Evolutionary conservation across 2,113 vertebrate species (phyloP).

Genomic region (Leptodactylus fuscus): DNA sequence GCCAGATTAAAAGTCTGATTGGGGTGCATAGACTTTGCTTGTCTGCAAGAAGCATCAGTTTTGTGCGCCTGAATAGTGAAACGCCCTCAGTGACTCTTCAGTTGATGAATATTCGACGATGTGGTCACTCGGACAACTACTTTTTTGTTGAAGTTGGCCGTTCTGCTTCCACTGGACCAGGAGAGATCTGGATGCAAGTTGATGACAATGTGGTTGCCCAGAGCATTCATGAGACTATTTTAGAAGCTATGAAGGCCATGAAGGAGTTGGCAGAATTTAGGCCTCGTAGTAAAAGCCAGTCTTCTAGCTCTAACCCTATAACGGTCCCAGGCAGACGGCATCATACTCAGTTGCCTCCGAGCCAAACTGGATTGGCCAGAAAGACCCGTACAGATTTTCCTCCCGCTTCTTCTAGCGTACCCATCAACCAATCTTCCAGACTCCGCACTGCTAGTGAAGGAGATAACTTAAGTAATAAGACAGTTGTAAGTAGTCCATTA

Average conservation of each 20-base stretch:
- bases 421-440: slow-evolving; percentile 72
- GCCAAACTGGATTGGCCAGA: slow-evolving; percentile 89
- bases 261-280: slow-evolving; percentile 96
- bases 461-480: slow-evolving; percentile 80
- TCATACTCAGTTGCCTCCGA: slow-evolving; percentile 86
- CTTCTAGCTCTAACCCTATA: slow-evolving; percentile 84
- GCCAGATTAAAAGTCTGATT: slow-evolving; percentile 88
- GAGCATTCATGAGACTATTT: slow-evolving; percentile 95
- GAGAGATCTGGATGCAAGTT: slow-evolving; percentile 98
- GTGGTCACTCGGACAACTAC: slow-evolving; percentile 97
- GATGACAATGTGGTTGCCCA: slow-evolving; percentile 98
- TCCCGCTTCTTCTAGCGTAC: slow-evolving; percentile 77
- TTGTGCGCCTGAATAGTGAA: slow-evolving; percentile 92
- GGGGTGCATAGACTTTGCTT: slow-evolving; percentile 94
- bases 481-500: slow-evolving; percentile 84
- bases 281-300: slow-evolving; percentile 97
- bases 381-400: slow-evolving; percentile 78
- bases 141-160: slow-evolving; percentile 98
- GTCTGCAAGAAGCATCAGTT: slow-evolving; percentile 90
- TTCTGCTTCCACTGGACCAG: slow-evolving; percentile 93
- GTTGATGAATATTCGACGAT: slow-evolving; percentile 96
- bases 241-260: slow-evolving; percentile 97
- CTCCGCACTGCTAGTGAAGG: slow-evolving; percentile 89
- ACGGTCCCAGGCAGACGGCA: slow-evolving; percentile 84
- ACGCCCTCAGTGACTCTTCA: slow-evolving; percentile 89